Conservation (phyloP, 2,113 vertebrate species). For the Gymnorhina tibicen region DNA sequence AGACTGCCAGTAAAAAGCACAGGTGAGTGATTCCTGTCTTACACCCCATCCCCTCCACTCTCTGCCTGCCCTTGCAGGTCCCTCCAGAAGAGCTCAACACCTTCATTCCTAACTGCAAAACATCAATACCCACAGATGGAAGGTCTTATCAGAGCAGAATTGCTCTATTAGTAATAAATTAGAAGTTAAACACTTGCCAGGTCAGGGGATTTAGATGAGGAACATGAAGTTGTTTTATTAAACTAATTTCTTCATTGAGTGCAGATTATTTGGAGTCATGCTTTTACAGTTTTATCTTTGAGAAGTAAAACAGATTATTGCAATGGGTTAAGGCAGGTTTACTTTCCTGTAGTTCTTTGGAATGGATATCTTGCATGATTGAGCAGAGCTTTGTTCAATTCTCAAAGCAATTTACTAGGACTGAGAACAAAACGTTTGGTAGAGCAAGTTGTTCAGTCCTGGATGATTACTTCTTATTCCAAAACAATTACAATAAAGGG, state of each 20-base stretch:
- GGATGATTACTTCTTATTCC: constrained; percentile 77
- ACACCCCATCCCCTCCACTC: neutral
- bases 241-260: neutral
- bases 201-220: neutral
- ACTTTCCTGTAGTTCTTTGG: constrained; percentile 48
- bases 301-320: constrained; percentile 10
- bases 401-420: constrained; percentile 78
- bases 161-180: neutral
- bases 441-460: constrained; percentile 74
- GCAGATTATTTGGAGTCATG: neutral
- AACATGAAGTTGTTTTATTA: neutral
- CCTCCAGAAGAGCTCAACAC: neutral
- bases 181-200: neutral
- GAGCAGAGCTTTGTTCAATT: constrained; percentile 74
- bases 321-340: constrained; percentile 54
- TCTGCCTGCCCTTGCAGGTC: neutral
- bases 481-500: constrained; percentile 74
- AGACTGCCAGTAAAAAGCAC: neutral
- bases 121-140: fast-evolving
- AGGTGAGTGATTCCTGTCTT: no score
- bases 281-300: neutral
- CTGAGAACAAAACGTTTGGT: constrained; percentile 66
- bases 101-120: neutral
- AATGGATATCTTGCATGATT: constrained; percentile 72
- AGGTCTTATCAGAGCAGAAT: neutral